phyloP scores from a whole-genome alignment of 2,888 invertebrate species.

The Drosophila subsilvestris region DNA sequence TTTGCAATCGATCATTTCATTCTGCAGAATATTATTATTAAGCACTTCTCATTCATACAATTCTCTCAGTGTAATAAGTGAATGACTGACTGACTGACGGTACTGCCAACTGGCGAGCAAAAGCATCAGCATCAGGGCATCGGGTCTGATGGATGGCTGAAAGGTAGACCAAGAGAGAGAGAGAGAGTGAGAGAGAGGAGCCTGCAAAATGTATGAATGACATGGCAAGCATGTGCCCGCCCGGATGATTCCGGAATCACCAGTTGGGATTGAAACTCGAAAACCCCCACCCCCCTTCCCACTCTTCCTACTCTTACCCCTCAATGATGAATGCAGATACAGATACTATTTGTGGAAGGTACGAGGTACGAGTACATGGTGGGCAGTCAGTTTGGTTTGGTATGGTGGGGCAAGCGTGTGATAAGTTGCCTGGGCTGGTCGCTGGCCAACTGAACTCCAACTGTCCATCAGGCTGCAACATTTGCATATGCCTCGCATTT shows the following conservation, averaged over 20 bases:
- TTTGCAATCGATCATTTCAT: not conserved
- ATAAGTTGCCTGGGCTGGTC: constrained; percentile 35
- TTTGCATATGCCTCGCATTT: constrained; percentile 68
- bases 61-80: constrained; percentile 24
- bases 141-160: constrained; percentile 73
- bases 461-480: constrained; percentile 51
- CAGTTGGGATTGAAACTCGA: constrained; percentile 55
- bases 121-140: constrained; percentile 48
- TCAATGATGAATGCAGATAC: constrained; percentile 50
- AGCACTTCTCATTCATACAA: not conserved
- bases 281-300: too few relatives aligned
- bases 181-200: constrained; percentile 1
- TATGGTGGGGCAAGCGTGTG: constrained; percentile 33
- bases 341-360: not conserved
- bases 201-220: constrained; percentile 79
- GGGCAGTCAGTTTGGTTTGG: not conserved
- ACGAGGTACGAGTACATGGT: not conserved
- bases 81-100: constrained; percentile 52
- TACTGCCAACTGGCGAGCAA: constrained; percentile 62
- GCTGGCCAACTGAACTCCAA: constrained; percentile 29
- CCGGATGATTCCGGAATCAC: constrained; percentile 25
- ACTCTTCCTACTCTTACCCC: constrained; percentile 44
- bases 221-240: constrained; percentile 66
- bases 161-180: constrained; percentile 53
- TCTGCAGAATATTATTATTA: too few relatives aligned